These are phyloP conservation scores for Cephus pulcher DNA, from an alignment of 2,888 invertebrate species.

Conservation along the genomic window DNA sequence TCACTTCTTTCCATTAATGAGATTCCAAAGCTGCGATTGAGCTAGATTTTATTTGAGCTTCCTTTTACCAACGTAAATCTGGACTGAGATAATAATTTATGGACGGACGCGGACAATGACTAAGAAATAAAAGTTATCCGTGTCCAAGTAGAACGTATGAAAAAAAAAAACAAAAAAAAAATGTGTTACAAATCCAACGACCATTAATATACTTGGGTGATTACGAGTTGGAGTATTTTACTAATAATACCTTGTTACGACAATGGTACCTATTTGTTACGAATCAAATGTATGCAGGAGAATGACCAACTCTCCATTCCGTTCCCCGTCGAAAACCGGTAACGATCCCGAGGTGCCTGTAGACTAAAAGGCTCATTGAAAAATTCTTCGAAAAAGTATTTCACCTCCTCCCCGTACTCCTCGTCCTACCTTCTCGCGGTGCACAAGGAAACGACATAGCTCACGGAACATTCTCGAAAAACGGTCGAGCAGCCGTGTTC, in stretches of 20 bases:
- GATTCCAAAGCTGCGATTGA: constrained; percentile 37
- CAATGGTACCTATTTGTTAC: background rate
- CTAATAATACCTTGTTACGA: background rate
- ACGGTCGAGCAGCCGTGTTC: background rate
- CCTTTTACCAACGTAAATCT: background rate
- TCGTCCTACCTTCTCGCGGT: background rate
- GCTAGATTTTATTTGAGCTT: background rate
- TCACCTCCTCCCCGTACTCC: background rate
- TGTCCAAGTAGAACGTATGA: background rate
- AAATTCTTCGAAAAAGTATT: background rate
- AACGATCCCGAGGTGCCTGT: background rate
- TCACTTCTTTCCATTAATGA: constrained; percentile 57
- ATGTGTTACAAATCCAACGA: background rate
- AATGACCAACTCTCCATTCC: background rate
- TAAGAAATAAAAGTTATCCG: background rate
- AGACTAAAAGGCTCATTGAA: background rate
- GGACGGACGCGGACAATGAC: background rate
- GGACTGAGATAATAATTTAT: background rate
- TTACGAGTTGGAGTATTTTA: background rate
- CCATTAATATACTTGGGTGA: background rate
- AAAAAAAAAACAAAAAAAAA: background rate
- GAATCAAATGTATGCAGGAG: background rate
- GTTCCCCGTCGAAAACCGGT: background rate
- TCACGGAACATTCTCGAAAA: background rate
- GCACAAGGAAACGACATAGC: constrained; percentile 15